A percentile compares a stretch with the other conserved stretches of the same genome.
phyloP scores from a whole-genome alignment of 2,797 vertebrate species.

The Geotrypetes seraphini region DNA sequence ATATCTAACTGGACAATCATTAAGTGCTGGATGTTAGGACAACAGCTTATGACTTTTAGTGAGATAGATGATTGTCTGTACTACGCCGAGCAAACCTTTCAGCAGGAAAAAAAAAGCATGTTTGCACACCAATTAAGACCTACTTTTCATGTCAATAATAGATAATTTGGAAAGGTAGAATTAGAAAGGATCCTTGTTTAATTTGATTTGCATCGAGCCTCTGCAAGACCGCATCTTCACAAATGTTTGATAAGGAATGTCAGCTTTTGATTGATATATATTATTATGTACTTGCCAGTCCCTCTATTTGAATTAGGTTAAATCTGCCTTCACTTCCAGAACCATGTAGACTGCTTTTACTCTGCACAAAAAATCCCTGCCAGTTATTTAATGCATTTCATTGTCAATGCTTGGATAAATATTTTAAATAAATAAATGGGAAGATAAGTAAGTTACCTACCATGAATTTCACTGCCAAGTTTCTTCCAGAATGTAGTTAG shows the following conservation, averaged over 20 bases:
- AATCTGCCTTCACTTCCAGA: conserved; percentile 5
- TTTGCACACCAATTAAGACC: background rate
- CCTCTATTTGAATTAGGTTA: conserved; percentile 6
- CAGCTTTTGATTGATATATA: conserved; percentile 18
- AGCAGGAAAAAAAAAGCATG: background rate
- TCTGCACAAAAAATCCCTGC: conserved; percentile 1
- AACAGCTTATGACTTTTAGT: no score
- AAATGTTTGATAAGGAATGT: conserved; percentile 21
- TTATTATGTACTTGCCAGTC: conserved; percentile 18
- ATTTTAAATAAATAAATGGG: conserved; percentile 12
- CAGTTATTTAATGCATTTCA: conserved; percentile 5
- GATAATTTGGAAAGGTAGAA: conserved; percentile 12
- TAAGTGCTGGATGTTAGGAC: no score
- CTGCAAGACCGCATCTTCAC: conserved; percentile 23
- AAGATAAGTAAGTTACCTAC: conserved; percentile 6
- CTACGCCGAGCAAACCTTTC: background rate
- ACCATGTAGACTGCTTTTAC: background rate
- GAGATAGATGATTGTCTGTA: no score
- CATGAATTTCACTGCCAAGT: background rate
- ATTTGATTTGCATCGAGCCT: conserved; percentile 19
- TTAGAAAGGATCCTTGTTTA: conserved; percentile 15
- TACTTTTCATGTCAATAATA: conserved; percentile 6
- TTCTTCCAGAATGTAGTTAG: background rate
- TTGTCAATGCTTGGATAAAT: conserved; percentile 3
- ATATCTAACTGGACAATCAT: no score